Conservation (phyloP, 2,888 invertebrate genomes). For the Bombylius major region DNA sequence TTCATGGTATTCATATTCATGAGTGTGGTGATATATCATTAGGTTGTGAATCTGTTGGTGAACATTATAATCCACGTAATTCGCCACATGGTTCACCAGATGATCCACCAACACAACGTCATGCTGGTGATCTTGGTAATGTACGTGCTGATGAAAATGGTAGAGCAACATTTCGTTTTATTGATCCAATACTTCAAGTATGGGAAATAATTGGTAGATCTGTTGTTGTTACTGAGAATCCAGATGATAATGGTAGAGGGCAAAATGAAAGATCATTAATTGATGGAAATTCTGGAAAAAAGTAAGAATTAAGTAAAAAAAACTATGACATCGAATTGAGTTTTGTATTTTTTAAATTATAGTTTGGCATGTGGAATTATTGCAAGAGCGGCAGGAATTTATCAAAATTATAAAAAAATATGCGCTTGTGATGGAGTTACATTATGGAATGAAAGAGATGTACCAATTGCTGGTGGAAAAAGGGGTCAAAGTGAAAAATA, state of each 20-base stretch:
- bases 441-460: slow-evolving; percentile 74
- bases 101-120: slow-evolving; percentile 36
- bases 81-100: slow-evolving; percentile 40
- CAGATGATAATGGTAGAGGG: slow-evolving; percentile 50
- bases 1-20: slow-evolving; percentile 42
- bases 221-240: slow-evolving; percentile 52
- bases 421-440: slow-evolving; percentile 84
- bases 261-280: slow-evolving; percentile 39
- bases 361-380: slow-evolving; percentile 78
- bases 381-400: slow-evolving; percentile 75
- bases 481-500: neutral
- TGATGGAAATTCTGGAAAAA: slow-evolving; percentile 50
- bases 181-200: slow-evolving; percentile 49
- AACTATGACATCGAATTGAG: too few species aligned
- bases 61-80: slow-evolving; percentile 45
- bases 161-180: slow-evolving; percentile 50
- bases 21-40: slow-evolving; percentile 62
- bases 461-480: slow-evolving; percentile 36
- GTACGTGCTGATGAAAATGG: slow-evolving; percentile 48
- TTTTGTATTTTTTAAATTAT: slow-evolving; percentile 10
- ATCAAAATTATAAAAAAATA: slow-evolving; percentile 74
- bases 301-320: slow-evolving; percentile 32
- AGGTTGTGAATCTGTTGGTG: slow-evolving; percentile 45
- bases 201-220: slow-evolving; percentile 66
- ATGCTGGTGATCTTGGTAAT: slow-evolving; percentile 55